Evolutionary conservation across 2,797 vertebrate species (phyloP), one percentile per base, ranked within the genome.

Genomic region (Peromyscus melanophrys): DNA sequence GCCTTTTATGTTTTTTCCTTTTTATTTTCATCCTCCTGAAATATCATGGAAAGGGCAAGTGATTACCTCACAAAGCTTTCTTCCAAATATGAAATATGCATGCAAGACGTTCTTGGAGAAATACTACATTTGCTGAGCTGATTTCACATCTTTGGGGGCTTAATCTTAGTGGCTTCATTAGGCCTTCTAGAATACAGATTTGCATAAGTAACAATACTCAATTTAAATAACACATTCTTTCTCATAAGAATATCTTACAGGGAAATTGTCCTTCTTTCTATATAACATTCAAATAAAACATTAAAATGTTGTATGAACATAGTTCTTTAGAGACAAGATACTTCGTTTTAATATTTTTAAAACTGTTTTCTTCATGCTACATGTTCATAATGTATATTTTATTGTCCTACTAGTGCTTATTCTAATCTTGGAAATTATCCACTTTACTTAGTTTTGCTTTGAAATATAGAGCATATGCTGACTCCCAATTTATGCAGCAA

Each of bases 71-170:
- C 57, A 92, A 71, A 77, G n/a, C 92, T 96, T 96, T 94, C 78
- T 90, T 95, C 81, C 71, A 34, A 10, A 17, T 75, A 95, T 98
- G 88, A 97, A 98, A 97, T 96, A 97, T 97, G 40, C 97, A 98
- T 96, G 92, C 94, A 69, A 77, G 57, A 63, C 76, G 34, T 91
- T 97, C 63, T 77, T 84, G 46, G 34, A 97, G 80, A 95, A 94
- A 90, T 73, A 92, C 96, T 95, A 52, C 69, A 90, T 89, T 96
- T 96, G 27, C 76, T 94, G 77, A 88, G 86, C 69, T 93, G 61
- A 31, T 95, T 89, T 95, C 90, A 92, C 46, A 92, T 77, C 34
- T 94, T 86, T 25, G 25, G 69, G 61, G 63, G 59, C 69, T 95
- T 90, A 88, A 59, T 63, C 52, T 94, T 69, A 57, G 43, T 43